phyloP scores from a whole-genome alignment of 2,113 vertebrate genomes.

The Chaetops frenatus region DNA sequence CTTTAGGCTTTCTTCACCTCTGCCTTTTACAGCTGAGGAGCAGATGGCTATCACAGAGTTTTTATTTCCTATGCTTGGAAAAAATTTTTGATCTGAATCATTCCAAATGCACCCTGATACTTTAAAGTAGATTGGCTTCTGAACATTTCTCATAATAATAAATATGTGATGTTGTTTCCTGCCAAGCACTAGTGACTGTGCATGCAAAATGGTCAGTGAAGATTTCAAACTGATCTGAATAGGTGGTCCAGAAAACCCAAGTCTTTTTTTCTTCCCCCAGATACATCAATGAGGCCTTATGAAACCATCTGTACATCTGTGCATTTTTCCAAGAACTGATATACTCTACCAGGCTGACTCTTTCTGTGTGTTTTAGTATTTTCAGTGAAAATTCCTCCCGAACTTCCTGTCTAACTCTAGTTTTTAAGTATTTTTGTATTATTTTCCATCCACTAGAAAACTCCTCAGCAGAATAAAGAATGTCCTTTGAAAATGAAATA shows the following conservation, averaged over 20 bases:
- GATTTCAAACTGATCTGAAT: slow-evolving; percentile 18
- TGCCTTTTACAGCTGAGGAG: slow-evolving; percentile 36
- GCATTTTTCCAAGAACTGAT: not conserved
- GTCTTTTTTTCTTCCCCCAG: not conserved
- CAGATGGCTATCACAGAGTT: slow-evolving; percentile 2
- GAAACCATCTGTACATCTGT: slow-evolving; percentile 3
- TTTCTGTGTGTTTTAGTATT: not conserved
- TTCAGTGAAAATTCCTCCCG: not conserved
- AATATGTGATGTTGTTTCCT: slow-evolving; percentile 1
- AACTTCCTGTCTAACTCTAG: not conserved
- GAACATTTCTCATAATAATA: slow-evolving; percentile 30
- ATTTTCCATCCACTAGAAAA: not conserved
- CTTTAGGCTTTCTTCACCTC: slow-evolving; percentile 27
- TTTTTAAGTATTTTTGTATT: not conserved
- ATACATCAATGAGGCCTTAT: not conserved
- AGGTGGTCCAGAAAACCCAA: slow-evolving; percentile 17
- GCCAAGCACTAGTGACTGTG: slow-evolving; percentile 16
- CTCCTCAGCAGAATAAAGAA: not conserved
- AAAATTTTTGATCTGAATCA: not conserved
- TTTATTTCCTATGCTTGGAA: slow-evolving; percentile 5
- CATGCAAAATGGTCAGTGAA: slow-evolving; percentile 37
- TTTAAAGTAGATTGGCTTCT: not conserved
- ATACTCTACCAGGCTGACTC: not conserved
- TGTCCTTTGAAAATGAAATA: not conserved
- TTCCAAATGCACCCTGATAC: slow-evolving; percentile 4